Conservation (phyloP, 2,113 vertebrate genomes). For the Anoplopoma fimbria region DNA sequence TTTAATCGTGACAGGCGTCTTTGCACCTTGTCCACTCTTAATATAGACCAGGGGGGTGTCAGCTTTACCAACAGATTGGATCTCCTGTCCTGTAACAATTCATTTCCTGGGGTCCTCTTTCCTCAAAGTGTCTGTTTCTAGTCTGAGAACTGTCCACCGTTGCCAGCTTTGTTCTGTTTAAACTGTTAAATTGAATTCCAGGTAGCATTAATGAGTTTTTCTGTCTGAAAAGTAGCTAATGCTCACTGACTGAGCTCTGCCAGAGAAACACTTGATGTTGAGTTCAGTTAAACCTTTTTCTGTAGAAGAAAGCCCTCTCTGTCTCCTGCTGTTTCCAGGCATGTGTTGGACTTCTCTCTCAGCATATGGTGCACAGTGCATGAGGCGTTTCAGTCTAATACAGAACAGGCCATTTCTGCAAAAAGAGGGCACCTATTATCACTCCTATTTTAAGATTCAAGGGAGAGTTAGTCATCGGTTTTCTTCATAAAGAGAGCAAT, state of each 20-base stretch:
- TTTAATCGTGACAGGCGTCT: background rate
- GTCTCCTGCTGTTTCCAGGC: slow-evolving; percentile 9
- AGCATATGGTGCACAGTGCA: slow-evolving; percentile 35
- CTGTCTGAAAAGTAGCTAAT: background rate
- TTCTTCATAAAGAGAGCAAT: background rate
- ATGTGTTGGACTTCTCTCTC: slow-evolving; percentile 15
- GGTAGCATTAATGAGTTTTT: slow-evolving; percentile 20
- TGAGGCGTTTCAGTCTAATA: background rate
- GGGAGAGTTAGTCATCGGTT: slow-evolving; percentile 4
- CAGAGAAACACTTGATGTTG: slow-evolving; percentile 46
- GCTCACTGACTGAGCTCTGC: background rate
- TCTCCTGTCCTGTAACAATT: slow-evolving; percentile 9
- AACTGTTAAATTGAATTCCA: slow-evolving; percentile 50
- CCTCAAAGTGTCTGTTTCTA: slow-evolving; percentile 14
- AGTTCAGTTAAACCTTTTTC: slow-evolving; percentile 35
- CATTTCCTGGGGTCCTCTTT: slow-evolving; percentile 11
- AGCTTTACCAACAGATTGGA: slow-evolving; percentile 24
- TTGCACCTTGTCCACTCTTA: background rate
- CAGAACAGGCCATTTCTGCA: slow-evolving; percentile 5
- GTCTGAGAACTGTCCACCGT: slow-evolving; percentile 5
- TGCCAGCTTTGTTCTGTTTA: slow-evolving; percentile 15
- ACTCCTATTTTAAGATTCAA: slow-evolving; percentile 25
- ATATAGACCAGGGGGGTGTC: background rate
- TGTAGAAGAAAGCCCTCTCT: background rate
- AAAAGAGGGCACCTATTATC: slow-evolving; percentile 8